A percentile compares a stretch with the other conserved stretches of the same genome.
phyloP scores from a whole-genome alignment of 2,797 vertebrate genomes.

The Acestrorhynchus altus region DNA sequence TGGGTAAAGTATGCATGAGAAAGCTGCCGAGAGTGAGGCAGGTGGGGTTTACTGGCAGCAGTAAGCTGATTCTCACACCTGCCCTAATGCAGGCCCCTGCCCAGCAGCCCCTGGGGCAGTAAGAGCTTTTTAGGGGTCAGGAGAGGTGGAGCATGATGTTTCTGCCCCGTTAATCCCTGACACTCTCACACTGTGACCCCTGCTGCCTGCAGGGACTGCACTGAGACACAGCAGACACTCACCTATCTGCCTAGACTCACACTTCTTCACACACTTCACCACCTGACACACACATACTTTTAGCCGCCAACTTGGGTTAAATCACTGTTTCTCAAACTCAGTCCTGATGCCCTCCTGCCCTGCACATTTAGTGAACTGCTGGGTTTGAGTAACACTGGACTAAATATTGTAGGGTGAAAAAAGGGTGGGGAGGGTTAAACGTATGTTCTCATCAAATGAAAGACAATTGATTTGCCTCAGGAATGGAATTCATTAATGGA shows the following conservation, averaged over 20 bases:
- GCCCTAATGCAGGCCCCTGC: constrained; percentile 44
- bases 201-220: constrained; percentile 23
- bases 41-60: constrained; percentile 17
- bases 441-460: no score
- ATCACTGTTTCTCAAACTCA: no score
- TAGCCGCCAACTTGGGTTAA: background rate
- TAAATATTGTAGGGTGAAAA: no score
- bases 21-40: constrained; percentile 1
- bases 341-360: no score
- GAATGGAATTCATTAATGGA: no score
- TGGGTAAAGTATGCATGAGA: constrained; percentile 1
- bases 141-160: constrained; percentile 54
- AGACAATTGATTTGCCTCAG: no score
- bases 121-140: constrained; percentile 55
- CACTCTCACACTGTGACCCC: constrained; percentile 43
- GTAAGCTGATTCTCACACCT: constrained; percentile 56
- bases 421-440: no score
- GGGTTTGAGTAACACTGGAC: no score
- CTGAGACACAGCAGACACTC: constrained; percentile 33
- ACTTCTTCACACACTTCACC: constrained; percentile 12
- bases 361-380: no score
- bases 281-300: background rate
- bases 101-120: constrained; percentile 39
- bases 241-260: constrained; percentile 24
- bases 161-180: constrained; percentile 56